These are phyloP conservation scores for Drosophila murphyi DNA, from an alignment of 1,140 invertebrate species.

Conservation along the genomic window DNA sequence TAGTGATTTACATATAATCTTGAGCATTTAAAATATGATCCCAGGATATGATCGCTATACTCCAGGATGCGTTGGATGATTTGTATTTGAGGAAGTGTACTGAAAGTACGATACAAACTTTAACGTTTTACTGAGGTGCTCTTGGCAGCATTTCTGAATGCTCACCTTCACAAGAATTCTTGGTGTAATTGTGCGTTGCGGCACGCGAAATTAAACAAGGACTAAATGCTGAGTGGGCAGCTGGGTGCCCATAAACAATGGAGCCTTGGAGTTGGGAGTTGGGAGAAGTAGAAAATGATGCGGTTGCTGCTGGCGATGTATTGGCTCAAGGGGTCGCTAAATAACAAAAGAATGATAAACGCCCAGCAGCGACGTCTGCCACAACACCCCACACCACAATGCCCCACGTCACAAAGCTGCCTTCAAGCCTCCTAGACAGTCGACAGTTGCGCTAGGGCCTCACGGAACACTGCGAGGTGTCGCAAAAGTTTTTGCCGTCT, in stretches of 20 bases:
- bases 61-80: too few species aligned
- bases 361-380: slow-evolving; percentile 26
- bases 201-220: slow-evolving; percentile 74
- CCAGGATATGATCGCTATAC: too few species aligned
- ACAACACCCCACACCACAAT: background rate
- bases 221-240: background rate
- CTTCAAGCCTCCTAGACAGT: background rate
- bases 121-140: too few species aligned
- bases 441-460: slow-evolving; percentile 2
- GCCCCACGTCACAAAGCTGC: background rate
- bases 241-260: slow-evolving; percentile 20
- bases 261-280: background rate
- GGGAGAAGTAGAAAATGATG: slow-evolving; percentile 60
- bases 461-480: slow-evolving; percentile 30
- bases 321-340: slow-evolving; percentile 57
- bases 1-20: too few species aligned
- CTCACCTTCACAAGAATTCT: slow-evolving; percentile 20
- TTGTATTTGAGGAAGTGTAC: background rate
- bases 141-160: background rate
- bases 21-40: too few species aligned
- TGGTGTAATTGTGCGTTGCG: slow-evolving; percentile 74
- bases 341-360: slow-evolving; percentile 78
- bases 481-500: slow-evolving; percentile 51
- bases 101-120: background rate
- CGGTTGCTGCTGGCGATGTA: slow-evolving; percentile 4